Percentiles rank a stretch among this genome's conserved stretches.
These are phyloP conservation scores for Platyscapa corneri DNA, from an alignment of 1,140 invertebrate species.

Conservation along the genomic window DNA sequence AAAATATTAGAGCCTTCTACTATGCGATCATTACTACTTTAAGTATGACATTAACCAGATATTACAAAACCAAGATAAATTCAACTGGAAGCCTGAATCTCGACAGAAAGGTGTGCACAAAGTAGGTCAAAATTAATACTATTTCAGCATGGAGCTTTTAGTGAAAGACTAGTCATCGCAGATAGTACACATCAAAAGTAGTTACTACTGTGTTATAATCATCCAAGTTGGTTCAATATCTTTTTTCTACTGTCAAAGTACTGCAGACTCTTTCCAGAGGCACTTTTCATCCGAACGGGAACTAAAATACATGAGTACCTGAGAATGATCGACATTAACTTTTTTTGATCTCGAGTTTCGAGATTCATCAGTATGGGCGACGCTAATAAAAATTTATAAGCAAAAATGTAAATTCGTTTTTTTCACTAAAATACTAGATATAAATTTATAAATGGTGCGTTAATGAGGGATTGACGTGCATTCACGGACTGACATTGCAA, in stretches of 20 bases:
- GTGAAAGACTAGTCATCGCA: neutral
- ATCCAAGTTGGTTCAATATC: neutral
- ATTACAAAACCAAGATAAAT: conserved; percentile 38
- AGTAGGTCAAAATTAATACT: conserved; percentile 44
- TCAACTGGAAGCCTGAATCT: neutral
- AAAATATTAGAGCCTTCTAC: conserved; percentile 16
- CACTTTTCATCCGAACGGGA: neutral
- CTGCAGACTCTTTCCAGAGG: neutral
- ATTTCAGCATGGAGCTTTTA: conserved; percentile 14
- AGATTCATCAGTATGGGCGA: neutral
- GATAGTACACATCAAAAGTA: neutral
- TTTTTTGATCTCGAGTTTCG: conserved; percentile 7
- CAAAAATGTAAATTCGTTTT: conserved; percentile 1
- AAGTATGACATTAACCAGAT: conserved; percentile 39
- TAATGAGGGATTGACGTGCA: conserved; percentile 18
- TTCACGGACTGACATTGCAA: conserved; percentile 33
- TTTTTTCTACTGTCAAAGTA: neutral
- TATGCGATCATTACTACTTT: conserved; percentile 17
- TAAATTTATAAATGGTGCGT: conserved; percentile 38
- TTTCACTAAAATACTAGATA: neutral
- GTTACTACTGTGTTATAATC: neutral
- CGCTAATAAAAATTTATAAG: conserved; percentile 44
- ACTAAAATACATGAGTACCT: neutral
- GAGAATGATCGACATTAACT: conserved; percentile 8
- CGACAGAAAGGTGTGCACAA: neutral